A percentile compares a stretch with the other conserved stretches of the same genome.
Conservation (phyloP, 2,113 vertebrate species). For the Ia io region DNA sequence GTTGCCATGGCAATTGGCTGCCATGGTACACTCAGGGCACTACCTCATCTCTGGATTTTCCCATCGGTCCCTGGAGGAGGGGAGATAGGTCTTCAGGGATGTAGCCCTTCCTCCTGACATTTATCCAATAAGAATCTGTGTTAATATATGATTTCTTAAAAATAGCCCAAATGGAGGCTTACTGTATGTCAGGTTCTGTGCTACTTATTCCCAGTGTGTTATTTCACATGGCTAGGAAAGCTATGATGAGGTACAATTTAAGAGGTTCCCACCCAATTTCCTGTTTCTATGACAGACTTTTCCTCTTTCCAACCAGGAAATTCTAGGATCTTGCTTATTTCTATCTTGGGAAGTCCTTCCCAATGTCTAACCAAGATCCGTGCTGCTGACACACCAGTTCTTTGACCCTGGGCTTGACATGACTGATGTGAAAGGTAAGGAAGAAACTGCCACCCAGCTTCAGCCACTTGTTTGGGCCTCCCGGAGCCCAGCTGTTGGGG, state of each 20-base stretch:
- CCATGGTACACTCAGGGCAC: slow-evolving; percentile 57
- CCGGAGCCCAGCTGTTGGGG: not conserved
- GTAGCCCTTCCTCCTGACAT: not conserved
- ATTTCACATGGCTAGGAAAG: not conserved
- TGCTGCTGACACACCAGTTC: not conserved
- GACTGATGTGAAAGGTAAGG: not conserved
- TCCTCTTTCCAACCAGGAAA: not conserved
- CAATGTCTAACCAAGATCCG: not conserved
- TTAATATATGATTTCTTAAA: not conserved
- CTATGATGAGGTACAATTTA: not conserved
- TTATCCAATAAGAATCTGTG: not conserved
- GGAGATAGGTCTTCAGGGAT: not conserved
- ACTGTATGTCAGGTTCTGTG: not conserved
- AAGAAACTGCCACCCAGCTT: not conserved
- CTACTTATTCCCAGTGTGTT: rapidly evolving
- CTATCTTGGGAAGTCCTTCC: not conserved
- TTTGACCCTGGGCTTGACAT: not conserved
- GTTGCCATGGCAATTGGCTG: slow-evolving; percentile 64
- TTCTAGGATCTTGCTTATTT: not conserved
- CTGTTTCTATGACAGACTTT: not conserved
- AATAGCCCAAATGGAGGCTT: not conserved
- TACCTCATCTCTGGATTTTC: not conserved
- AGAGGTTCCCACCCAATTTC: not conserved
- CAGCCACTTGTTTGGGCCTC: not conserved
- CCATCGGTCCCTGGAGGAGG: not conserved